phyloP scores from a whole-genome alignment of 2,113 vertebrate species.

The Semicossyphus pulcher region DNA sequence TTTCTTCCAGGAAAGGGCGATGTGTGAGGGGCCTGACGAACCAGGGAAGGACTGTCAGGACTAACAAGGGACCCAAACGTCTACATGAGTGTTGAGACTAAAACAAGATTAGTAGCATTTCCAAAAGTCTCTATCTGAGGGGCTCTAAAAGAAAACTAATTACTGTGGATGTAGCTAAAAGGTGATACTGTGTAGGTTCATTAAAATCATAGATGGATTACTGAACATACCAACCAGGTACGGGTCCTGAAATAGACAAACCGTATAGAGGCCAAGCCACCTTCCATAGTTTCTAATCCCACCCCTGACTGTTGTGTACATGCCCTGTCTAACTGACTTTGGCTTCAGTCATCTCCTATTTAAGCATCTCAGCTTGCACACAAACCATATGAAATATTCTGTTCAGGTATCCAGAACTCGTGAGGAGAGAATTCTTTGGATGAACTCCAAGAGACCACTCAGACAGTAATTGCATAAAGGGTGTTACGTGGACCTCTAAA shows the following conservation, averaged over 20 bases:
- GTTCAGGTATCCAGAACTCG: slow-evolving; percentile 7
- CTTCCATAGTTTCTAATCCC: not conserved
- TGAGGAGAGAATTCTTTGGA: slow-evolving; percentile 47
- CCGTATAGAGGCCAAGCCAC: not conserved
- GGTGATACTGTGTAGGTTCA: too few species aligned
- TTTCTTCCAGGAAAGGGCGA: too few species aligned
- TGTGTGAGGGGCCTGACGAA: too few species aligned
- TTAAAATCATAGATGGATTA: too few species aligned
- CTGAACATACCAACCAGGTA: too few species aligned
- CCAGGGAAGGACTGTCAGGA: too few species aligned
- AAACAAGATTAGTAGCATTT: too few species aligned
- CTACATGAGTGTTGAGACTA: too few species aligned
- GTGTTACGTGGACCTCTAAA: slow-evolving; percentile 56
- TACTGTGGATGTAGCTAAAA: too few species aligned
- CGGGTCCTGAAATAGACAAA: not conserved
- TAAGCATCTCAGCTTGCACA: slow-evolving; percentile 1
- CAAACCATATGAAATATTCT: slow-evolving; percentile 9
- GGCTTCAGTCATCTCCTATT: not conserved
- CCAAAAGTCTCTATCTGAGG: too few species aligned
- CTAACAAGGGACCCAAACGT: too few species aligned
- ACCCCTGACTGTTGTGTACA: not conserved
- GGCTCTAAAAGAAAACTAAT: too few species aligned
- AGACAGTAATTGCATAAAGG: slow-evolving; percentile 54
- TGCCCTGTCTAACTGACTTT: slow-evolving; percentile 18
- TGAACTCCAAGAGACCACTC: slow-evolving; percentile 57